A percentile compares a stretch with the other conserved stretches of the same genome.
Evolutionary conservation across 2,888 invertebrate genomes (phyloP).

Genomic region (Sisyra nigra): DNA sequence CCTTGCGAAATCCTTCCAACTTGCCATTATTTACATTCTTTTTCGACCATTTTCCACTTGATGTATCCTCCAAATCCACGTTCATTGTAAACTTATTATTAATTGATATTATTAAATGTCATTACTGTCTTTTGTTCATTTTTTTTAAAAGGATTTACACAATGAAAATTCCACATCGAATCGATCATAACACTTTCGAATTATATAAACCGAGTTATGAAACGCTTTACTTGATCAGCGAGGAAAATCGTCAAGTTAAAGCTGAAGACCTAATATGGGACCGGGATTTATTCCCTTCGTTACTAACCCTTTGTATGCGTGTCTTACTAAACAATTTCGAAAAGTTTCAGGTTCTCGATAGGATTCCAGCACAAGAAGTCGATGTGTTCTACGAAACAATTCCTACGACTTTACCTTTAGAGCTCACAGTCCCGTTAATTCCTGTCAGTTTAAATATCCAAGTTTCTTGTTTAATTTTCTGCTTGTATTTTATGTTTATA

Average conservation of each 20-base stretch:
- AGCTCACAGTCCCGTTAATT: constrained; percentile 34
- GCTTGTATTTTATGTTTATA: constrained; percentile 9
- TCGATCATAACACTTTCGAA: constrained; percentile 27
- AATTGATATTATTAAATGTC: background rate
- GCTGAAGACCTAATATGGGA: constrained; percentile 39
- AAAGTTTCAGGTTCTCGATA: constrained; percentile 33
- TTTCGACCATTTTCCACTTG: background rate
- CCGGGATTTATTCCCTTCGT: constrained; percentile 28
- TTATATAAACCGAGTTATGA: constrained; percentile 28
- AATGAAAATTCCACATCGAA: constrained; percentile 23
- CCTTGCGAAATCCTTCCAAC: constrained; percentile 36
- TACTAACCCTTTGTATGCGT: constrained; percentile 31
- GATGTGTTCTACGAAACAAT: constrained; percentile 42
- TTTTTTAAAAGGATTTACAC: constrained; percentile 7
- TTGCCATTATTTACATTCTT: constrained; percentile 14
- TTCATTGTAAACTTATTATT: background rate
- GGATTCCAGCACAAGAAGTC: constrained; percentile 37
- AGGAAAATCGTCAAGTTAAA: constrained; percentile 28
- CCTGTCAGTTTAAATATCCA: constrained; percentile 22
- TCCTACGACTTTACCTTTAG: constrained; percentile 39
- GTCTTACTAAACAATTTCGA: constrained; percentile 32
- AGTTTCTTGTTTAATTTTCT: background rate
- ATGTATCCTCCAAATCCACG: too few relatives aligned
- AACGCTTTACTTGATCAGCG: constrained; percentile 20
- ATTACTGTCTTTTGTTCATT: background rate